Percentiles rank a stretch among this genome's conserved stretches.
Conservation (phyloP, 2,888 invertebrate genomes). For the Cremastobaeus sp. region DNA sequence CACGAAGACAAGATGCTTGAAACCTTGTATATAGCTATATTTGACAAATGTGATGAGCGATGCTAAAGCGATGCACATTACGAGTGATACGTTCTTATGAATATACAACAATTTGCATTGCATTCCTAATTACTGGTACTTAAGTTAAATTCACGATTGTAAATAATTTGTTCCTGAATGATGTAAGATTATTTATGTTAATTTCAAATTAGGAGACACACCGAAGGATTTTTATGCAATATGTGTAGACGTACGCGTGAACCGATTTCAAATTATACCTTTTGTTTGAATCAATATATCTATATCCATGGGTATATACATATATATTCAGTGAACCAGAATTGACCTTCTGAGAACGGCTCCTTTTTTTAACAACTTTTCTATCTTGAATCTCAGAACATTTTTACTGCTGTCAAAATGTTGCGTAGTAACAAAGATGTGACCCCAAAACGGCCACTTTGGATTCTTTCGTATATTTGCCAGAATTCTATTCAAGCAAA, state of each 20-base stretch:
- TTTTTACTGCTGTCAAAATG: too few relatives aligned
- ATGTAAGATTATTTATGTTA: slow-evolving; percentile 40
- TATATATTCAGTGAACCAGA: too few relatives aligned
- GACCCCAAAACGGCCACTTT: too few relatives aligned
- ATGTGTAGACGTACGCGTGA: slow-evolving; percentile 40
- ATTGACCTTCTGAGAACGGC: too few relatives aligned
- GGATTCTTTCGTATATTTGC: too few relatives aligned
- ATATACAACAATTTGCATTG: slow-evolving; percentile 36
- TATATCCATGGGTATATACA: too few relatives aligned
- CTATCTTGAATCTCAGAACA: too few relatives aligned
- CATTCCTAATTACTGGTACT: slow-evolving; percentile 54
- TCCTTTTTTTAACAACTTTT: too few relatives aligned
- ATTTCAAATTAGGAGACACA: not conserved
- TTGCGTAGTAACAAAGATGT: too few relatives aligned
- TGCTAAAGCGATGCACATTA: slow-evolving; percentile 35
- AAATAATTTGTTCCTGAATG: slow-evolving; percentile 45
- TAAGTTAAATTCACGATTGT: slow-evolving; percentile 38
- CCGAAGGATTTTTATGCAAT: slow-evolving; percentile 36
- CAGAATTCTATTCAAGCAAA: too few relatives aligned
- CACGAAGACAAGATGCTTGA: slow-evolving; percentile 13
- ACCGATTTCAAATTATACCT: slow-evolving; percentile 43
- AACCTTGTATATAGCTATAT: slow-evolving; percentile 46
- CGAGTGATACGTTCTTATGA: slow-evolving; percentile 51
- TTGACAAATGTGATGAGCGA: slow-evolving; percentile 43
- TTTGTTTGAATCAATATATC: slow-evolving; percentile 36